Percentiles rank a stretch among this genome's conserved stretches.
Evolutionary conservation across 2,113 vertebrate species (phyloP).

Genomic region (Ptychochromis oligacanthus): DNA sequence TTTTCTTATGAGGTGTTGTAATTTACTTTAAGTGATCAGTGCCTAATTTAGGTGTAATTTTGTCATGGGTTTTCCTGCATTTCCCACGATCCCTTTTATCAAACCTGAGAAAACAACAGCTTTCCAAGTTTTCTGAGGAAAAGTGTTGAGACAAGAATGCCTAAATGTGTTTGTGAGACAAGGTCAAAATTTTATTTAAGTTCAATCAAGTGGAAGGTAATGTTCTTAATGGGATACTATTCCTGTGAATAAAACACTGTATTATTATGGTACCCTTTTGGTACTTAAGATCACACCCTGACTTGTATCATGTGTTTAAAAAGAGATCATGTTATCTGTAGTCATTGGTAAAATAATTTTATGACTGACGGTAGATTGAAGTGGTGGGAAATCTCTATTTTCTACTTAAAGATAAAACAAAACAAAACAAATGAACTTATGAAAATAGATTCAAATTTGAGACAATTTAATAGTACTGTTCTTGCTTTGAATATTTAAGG

Average conservation of each 20-base stretch:
- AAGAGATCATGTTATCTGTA: neutral
- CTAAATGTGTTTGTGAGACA: neutral
- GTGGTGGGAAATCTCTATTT: neutral
- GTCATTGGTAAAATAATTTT: neutral
- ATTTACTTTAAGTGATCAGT: neutral
- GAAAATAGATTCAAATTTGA: neutral
- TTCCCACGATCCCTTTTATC: conserved; percentile 12
- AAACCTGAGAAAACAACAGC: neutral
- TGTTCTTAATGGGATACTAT: neutral
- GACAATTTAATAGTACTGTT: neutral
- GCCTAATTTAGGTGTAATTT: too few species aligned
- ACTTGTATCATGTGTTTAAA: neutral
- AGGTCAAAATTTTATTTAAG: too few species aligned
- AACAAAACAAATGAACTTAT: neutral
- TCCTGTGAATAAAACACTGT: neutral
- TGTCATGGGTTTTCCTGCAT: neutral
- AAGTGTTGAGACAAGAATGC: neutral
- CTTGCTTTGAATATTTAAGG: neutral
- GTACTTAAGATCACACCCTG: neutral
- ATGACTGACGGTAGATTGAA: neutral
- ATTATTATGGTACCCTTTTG: neutral
- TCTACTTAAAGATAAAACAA: neutral
- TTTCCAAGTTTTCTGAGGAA: neutral
- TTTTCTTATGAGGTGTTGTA: neutral
- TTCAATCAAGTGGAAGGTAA: neutral